Conservation (phyloP, 2,797 vertebrate species). For the Clarias platycephalus region DNA sequence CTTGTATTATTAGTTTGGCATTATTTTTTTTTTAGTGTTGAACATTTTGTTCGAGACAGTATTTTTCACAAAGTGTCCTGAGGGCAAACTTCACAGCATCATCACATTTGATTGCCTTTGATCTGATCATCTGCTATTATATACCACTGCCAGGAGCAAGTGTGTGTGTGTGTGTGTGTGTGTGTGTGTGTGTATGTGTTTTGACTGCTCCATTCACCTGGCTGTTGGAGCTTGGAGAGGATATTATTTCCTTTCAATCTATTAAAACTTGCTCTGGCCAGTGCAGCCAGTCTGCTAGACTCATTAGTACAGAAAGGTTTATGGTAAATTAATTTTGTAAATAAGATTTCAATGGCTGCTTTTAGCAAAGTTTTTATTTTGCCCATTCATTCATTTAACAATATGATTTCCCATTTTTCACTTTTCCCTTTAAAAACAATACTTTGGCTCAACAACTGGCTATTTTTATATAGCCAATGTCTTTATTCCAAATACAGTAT, state of each 20-base stretch:
- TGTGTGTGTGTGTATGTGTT: constrained; percentile 20
- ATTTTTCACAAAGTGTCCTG: not conserved
- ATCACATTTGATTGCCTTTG: not conserved
- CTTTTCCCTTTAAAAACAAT: constrained; percentile 26
- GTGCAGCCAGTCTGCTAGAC: constrained; percentile 4
- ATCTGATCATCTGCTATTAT: constrained; percentile 27
- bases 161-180: constrained; percentile 12
- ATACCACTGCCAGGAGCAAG: not conserved
- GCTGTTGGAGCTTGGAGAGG: constrained; percentile 9
- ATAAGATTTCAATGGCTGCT: constrained; percentile 18
- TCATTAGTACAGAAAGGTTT: constrained; percentile 28
- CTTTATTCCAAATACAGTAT: constrained; percentile 23
- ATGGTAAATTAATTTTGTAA: not conserved
- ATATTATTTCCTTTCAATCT: constrained; percentile 30
- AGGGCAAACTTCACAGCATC: constrained; percentile 16
- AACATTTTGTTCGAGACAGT: constrained; percentile 11
- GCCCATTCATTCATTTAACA: not conserved
- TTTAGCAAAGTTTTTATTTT: not conserved
- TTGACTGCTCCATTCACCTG: constrained; percentile 10
- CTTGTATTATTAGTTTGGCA: not conserved
- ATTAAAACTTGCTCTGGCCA: constrained; percentile 7
- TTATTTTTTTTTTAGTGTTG: not conserved
- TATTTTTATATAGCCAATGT: constrained; percentile 39
- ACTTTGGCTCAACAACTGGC: constrained; percentile 30
- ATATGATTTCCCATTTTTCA: constrained; percentile 12